Conservation (phyloP, 1,140 invertebrate species). For the Zaprionus tsacasi region DNA sequence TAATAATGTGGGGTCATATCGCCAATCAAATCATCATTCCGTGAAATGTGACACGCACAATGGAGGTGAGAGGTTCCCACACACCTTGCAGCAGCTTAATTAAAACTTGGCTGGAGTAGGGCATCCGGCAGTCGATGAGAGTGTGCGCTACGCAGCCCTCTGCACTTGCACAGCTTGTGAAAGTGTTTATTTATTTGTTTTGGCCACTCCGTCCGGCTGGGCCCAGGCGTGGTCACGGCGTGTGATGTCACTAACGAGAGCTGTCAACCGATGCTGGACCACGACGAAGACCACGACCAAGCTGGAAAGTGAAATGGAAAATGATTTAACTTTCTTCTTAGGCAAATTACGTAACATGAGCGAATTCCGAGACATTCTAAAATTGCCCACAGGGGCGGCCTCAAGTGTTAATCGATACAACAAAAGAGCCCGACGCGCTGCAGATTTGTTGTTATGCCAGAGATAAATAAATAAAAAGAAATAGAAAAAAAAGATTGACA, state of each 20-base stretch:
- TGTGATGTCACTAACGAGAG: conserved; percentile 45
- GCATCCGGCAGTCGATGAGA: not conserved
- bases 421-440: conserved; percentile 6
- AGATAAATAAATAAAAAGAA: conserved; percentile 3
- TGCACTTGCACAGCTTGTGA: conserved; percentile 62
- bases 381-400: conserved; percentile 15
- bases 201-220: not conserved
- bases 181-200: conserved; percentile 67
- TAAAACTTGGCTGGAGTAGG: conserved; percentile 47
- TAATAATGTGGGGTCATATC: conserved; percentile 20
- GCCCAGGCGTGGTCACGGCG: conserved; percentile 23
- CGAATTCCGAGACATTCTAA: conserved; percentile 56
- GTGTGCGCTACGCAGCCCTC: conserved; percentile 5
- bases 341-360: conserved; percentile 59
- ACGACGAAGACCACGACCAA: not conserved
- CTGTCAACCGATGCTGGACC: conserved; percentile 28
- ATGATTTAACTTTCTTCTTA: conserved; percentile 74
- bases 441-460: conserved; percentile 30
- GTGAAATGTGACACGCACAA: conserved; percentile 25
- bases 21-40: conserved; percentile 21
- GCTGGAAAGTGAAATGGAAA: conserved; percentile 37
- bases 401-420: conserved; percentile 39
- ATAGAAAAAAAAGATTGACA: conserved; percentile 29
- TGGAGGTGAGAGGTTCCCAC: conserved; percentile 67
- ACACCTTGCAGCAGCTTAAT: conserved; percentile 47